Conservation (phyloP, 2,797 vertebrate genomes). For the Apogon hyalosoma region DNA sequence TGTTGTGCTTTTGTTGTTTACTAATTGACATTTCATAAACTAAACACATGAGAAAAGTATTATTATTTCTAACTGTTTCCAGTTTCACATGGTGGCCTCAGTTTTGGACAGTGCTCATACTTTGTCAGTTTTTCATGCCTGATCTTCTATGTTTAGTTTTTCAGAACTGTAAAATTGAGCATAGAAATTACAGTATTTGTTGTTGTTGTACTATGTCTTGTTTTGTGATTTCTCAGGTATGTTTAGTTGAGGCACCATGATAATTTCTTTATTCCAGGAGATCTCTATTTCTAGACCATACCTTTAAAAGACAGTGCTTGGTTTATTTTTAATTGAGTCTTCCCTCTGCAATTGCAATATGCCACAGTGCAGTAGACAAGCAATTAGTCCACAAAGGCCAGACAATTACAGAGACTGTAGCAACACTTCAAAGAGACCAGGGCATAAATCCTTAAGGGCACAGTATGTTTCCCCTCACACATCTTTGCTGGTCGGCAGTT, state of each 20-base stretch:
- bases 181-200: no score
- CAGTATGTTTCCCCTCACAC: slow-evolving; percentile 53
- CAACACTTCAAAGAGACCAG: slow-evolving; percentile 73
- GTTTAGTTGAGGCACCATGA: slow-evolving; percentile 6
- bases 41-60: no score
- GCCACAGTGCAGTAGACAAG: slow-evolving; percentile 63
- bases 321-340: slow-evolving; percentile 49
- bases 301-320: slow-evolving; percentile 33
- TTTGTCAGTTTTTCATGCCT: no score
- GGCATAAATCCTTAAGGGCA: slow-evolving; percentile 71
- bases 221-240: slow-evolving; percentile 27
- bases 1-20: no score
- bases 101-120: no score
- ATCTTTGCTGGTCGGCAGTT: slow-evolving; percentile 54
- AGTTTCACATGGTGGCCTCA: no score
- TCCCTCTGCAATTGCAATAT: slow-evolving; percentile 55
- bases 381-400: slow-evolving; percentile 81
- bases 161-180: no score
- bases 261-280: slow-evolving; percentile 43
- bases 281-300: slow-evolving; percentile 43
- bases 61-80: no score
- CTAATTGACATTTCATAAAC: no score
- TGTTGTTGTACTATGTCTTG: not conserved
- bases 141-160: no score
- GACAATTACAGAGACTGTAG: slow-evolving; percentile 75